phyloP scores from a whole-genome alignment of 2,888 invertebrate genomes.

The Rhamphomyia laevipes region DNA sequence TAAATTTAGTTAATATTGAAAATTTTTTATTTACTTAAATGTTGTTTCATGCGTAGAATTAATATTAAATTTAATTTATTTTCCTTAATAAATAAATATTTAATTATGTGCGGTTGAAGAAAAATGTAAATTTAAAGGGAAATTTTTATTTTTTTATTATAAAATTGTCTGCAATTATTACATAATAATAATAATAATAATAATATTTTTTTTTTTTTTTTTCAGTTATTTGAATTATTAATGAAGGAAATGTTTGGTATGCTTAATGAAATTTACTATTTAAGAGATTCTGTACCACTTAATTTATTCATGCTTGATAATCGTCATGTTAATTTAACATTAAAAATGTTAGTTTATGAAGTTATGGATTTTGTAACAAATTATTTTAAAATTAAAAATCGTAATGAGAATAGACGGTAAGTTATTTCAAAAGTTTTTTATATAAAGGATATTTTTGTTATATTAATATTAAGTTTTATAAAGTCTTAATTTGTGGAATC shows the following conservation, averaged over 20 bases:
- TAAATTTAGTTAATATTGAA: conserved; percentile 23
- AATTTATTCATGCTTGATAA: conserved; percentile 72
- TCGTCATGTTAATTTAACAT: conserved; percentile 33
- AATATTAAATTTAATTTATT: conserved; percentile 36
- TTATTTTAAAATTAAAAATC: conserved; percentile 34
- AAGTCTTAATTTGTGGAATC: too few relatives aligned
- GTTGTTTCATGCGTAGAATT: conserved; percentile 33
- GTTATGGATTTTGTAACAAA: conserved; percentile 35
- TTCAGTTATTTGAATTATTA: conserved; percentile 47
- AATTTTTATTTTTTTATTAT: conserved; percentile 11
- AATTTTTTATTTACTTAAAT: neutral
- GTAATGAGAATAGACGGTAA: conserved; percentile 65
- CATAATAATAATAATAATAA: neutral
- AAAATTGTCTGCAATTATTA: conserved; percentile 17
- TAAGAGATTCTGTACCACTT: conserved; percentile 66
- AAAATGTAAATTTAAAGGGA: too few relatives aligned
- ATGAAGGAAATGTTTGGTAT: conserved; percentile 59
- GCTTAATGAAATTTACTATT: conserved; percentile 58
- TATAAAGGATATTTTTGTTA: too few relatives aligned
- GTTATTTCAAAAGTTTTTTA: conserved; percentile 12
- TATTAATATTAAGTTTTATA: too few relatives aligned
- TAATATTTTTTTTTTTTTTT: neutral
- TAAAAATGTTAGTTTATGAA: conserved; percentile 31
- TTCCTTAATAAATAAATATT: neutral
- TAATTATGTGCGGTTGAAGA: too few relatives aligned